These are phyloP conservation scores for Rattus rattus DNA, from an alignment of 2,113 vertebrate species.

Conservation along the genomic window DNA sequence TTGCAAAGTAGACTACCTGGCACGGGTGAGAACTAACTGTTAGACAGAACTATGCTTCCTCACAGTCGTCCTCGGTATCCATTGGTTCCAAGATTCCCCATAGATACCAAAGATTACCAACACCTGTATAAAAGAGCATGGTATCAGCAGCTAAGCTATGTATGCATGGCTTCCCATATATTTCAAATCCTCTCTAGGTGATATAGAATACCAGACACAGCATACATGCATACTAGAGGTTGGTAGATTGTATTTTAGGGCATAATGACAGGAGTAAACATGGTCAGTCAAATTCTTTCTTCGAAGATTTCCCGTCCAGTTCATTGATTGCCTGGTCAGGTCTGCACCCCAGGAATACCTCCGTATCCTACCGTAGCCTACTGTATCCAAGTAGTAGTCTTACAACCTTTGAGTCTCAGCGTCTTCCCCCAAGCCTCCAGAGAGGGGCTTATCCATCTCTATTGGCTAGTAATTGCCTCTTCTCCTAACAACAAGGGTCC, in stretches of 20 bases:
- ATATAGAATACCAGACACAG: background rate
- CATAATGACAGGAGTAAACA: background rate
- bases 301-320: background rate
- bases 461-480: too few relatives aligned
- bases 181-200: background rate
- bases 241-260: background rate
- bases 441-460: background rate
- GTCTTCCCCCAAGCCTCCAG: background rate
- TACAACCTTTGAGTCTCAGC: background rate
- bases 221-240: background rate
- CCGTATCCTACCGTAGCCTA: too few relatives aligned
- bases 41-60: background rate
- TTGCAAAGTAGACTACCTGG: background rate
- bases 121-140: background rate
- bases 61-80: background rate
- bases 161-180: too few relatives aligned
- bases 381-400: background rate
- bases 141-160: too few relatives aligned
- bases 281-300: background rate
- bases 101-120: background rate
- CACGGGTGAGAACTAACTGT: background rate
- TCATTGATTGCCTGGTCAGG: background rate
- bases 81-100: background rate
- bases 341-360: background rate
- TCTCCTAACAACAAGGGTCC: background rate